Evolutionary conservation across 2,888 invertebrate genomes (phyloP), one percentile per base, ranked within the genome.

Genomic region (Thymelicus lineola): DNA sequence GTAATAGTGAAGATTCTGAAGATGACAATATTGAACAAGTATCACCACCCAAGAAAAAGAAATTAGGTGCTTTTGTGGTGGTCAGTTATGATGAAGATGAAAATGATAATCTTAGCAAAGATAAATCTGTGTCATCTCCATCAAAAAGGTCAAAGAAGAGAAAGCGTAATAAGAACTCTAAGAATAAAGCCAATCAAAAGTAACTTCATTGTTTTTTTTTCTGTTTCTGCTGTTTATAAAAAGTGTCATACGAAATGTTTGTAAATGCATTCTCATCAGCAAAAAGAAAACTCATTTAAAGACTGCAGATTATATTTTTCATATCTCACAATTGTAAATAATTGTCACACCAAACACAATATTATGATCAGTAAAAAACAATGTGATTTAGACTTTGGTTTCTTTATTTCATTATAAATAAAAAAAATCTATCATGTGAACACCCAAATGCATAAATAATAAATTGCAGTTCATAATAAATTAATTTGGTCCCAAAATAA

Each of bases 401-500:
- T 91, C 88, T 91, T 93, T 91, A 91, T 90, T 93, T 89, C 88
- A 90, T 88, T 87, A 90, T 91, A 91, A 93, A 93, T 91, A 91
- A 92, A 70, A 63, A 84, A 89, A 90, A 84, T 83, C 85, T 90
- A 84, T 88, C 85, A 87, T 87, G 86, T 89, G 87, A 91, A 91
- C 89, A 90, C 87, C 86, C 85, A 86, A 89, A 89, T 90, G 89
- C 88, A 88, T 89, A 90, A 93, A 86, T 82, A 83, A 84, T 81
- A 85, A 81, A 81, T 76, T 81, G 88, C 81, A 88, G 86, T 86
- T 89, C 83, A 87, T 87, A 93, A 93, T 93, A 93, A 93, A 93
- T 91, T 91, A 91, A 91, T 93, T 94, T 94, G 91, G 91, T 94
- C 94, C 93, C 93, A 86, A 93, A 92, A 94, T 93, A 92, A 93